These are phyloP conservation scores for Hephaestus fuliginosus DNA, from an alignment of 2,797 vertebrate genomes.

Conservation along the genomic window DNA sequence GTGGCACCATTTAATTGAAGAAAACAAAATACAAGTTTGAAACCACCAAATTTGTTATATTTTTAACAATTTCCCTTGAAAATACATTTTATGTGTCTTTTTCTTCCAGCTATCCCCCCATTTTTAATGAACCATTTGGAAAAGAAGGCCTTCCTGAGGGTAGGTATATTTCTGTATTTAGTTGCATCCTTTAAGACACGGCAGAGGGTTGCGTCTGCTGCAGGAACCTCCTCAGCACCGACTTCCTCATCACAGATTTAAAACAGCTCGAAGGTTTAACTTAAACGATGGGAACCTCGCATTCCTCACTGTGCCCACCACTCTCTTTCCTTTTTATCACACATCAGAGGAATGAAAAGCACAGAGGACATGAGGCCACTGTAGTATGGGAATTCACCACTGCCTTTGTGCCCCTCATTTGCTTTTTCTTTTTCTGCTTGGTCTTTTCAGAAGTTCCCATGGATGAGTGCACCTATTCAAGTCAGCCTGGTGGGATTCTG, in stretches of 20 bases:
- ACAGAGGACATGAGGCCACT: conserved; percentile 55
- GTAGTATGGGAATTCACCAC: conserved; percentile 54
- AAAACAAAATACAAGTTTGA: background rate
- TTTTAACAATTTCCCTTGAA: background rate
- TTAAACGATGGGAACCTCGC: conserved; percentile 27
- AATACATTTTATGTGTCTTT: conserved; percentile 49
- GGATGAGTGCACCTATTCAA: conserved; percentile 99
- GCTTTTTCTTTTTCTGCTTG: conserved; percentile 49
- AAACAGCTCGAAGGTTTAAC: conserved; percentile 6
- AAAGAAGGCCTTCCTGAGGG: conserved; percentile 97
- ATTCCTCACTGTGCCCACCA: conserved; percentile 8
- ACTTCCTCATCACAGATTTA: conserved; percentile 5
- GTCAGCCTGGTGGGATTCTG: conserved; percentile 97
- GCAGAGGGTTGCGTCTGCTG: background rate
- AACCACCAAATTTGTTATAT: background rate
- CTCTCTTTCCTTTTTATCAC: conserved; percentile 37
- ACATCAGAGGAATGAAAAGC: conserved; percentile 56
- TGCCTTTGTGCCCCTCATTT: conserved; percentile 74
- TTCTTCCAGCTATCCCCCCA: conserved; percentile 90
- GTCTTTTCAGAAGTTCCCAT: conserved; percentile 93
- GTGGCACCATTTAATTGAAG: background rate
- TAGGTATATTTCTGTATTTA: conserved; percentile 66
- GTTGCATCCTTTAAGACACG: background rate
- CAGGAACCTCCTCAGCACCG: background rate
- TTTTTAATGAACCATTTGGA: conserved; percentile 99